phyloP scores from a whole-genome alignment of 2,888 invertebrate genomes.

The Drosophila atroscutellata region DNA sequence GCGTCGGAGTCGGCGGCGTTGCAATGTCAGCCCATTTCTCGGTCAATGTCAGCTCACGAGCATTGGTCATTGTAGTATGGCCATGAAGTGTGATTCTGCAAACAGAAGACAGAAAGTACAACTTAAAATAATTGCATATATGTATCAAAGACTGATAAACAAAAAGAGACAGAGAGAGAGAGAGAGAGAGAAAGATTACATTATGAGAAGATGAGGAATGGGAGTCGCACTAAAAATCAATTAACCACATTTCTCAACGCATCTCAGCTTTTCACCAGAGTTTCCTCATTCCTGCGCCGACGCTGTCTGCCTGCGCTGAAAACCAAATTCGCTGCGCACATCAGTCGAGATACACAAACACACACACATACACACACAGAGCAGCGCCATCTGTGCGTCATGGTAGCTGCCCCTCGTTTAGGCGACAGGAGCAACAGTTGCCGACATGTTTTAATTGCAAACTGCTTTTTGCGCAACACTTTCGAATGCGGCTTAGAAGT shows the following conservation, averaged over 20 bases:
- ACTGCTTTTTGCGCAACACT: conserved; percentile 80
- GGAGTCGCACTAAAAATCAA: conserved; percentile 60
- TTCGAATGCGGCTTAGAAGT: conserved; percentile 76
- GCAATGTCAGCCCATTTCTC: conserved; percentile 83
- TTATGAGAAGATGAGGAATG: background rate
- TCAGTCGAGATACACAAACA: conserved; percentile 32
- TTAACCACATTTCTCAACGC: conserved; percentile 80
- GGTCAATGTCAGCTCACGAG: conserved; percentile 83
- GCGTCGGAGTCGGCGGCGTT: conserved; percentile 69
- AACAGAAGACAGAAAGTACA: conserved; percentile 7
- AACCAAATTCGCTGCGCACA: conserved; percentile 74
- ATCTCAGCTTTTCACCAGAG: conserved; percentile 76
- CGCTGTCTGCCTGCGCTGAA: conserved; percentile 53
- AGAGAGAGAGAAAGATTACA: background rate
- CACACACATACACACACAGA: conserved; percentile 4
- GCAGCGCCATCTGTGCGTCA: conserved; percentile 78
- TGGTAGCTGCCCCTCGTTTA: conserved; percentile 44
- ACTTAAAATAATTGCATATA: conserved; percentile 36
- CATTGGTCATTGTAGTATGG: conserved; percentile 83
- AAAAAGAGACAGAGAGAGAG: background rate
- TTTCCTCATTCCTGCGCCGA: conserved; percentile 76
- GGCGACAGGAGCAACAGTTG: conserved; percentile 39
- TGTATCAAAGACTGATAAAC: background rate
- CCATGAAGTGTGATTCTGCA: conserved; percentile 83
- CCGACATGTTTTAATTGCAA: conserved; percentile 79